Evolutionary conservation across 1,140 invertebrate genomes (phyloP).

Genomic region (Diploscapter pachys): DNA sequence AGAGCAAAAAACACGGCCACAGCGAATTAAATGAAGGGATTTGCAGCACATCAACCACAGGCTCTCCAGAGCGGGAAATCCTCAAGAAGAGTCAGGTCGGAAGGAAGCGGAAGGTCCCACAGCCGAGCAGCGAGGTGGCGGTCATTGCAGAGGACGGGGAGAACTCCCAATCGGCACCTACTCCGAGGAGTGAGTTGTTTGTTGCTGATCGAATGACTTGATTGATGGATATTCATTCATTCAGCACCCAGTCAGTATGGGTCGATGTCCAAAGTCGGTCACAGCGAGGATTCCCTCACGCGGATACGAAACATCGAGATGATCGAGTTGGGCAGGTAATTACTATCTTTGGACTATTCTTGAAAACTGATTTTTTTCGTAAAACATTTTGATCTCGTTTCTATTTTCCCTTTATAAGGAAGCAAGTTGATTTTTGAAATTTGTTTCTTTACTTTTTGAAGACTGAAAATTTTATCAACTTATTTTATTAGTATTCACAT

Average conservation of each 20-base stretch:
- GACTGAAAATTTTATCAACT: no score
- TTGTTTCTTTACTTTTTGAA: no score
- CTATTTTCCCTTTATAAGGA: no score
- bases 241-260: conserved; percentile 32
- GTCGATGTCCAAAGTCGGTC: conserved; percentile 41
- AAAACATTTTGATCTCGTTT: no score
- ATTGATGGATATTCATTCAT: background rate
- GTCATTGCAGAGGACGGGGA: background rate
- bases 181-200: background rate
- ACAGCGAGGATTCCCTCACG: conserved; percentile 41
- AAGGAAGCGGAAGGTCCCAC: conserved; percentile 16
- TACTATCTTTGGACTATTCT: no score
- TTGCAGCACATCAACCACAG: conserved; percentile 19
- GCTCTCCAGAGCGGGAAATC: conserved; percentile 26
- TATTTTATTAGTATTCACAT: no score
- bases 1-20: background rate
- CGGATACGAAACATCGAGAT: conserved; percentile 39
- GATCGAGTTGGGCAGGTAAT: conserved; percentile 36
- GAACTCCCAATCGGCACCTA: background rate
- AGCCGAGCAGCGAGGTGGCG: conserved; percentile 12
- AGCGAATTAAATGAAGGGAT: background rate
- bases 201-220: background rate
- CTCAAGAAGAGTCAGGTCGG: background rate
- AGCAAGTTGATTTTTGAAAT: no score
- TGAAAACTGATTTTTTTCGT: no score